Base-by-base conservation (phyloP, 2,888 invertebrate species). In the Theodoxus fluviatilis region DNA sequence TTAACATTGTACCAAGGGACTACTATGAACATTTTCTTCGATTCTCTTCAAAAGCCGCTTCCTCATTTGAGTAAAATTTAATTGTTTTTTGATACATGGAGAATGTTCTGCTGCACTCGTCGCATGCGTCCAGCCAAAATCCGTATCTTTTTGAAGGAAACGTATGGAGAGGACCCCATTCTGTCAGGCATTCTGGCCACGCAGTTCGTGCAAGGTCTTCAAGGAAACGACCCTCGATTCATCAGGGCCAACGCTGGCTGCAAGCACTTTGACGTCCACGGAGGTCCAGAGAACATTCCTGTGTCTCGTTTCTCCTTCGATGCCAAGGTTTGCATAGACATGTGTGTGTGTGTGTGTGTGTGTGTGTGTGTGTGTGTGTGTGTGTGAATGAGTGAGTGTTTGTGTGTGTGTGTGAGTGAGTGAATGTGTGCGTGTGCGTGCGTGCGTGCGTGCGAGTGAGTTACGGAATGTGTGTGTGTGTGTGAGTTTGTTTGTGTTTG, bases 91-190 rank as follows among this genome's bases (percentile, higher is more conserved):
- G n/a, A n/a, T n/a, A n/a, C n/a, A n/a, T n/a, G n/a, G n/a, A n/a
- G n/a, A n/a, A n/a, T n/a, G n/a, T n/a, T n/a, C n/a, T n/a, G n/a
- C n/a, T n/a, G n/a, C n/a, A n/a, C n/a, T n/a, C n/a, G n/a, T n/a
- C n/a, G n/a, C n/a, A n/a, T n/a, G n/a, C n/a, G n/a, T n/a, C n/a
- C n/a, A n/a, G n/a, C n/a, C n/a, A n/a, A n/a, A n/a, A 38, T 12
- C 22, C 25, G 9, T n/a, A 18, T 2, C 12, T 38, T 57, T 49
- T 64, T 52, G 12, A 69, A 85, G 85, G 86, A 86, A 73, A 85
- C 85, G 0, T 86, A 86, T 71, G 85, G 86, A 31, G 86, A 86
- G 71, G 85, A 85, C 71, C 85, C 86, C 0, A 83, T 76, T 71
- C 74, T 86, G 65, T 79, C 77, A 55, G 84, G 85, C 15, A 71